A percentile compares a stretch with the other conserved stretches of the same genome.
Evolutionary conservation across 2,888 invertebrate species (phyloP).

Genomic region (Dichetophora obliterata): DNA sequence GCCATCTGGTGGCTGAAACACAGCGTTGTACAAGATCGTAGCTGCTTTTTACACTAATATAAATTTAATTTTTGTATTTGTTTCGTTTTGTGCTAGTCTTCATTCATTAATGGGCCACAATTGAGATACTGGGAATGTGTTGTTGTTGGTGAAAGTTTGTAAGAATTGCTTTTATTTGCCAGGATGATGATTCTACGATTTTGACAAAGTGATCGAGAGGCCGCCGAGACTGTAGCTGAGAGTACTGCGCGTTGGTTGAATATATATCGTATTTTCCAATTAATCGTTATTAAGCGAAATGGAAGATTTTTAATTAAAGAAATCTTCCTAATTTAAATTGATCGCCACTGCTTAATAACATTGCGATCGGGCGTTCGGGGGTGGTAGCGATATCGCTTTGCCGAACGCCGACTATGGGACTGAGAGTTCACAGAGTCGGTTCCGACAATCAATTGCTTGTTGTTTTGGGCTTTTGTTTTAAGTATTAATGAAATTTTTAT

Average conservation of each 20-base stretch:
- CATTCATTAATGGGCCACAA: slow-evolving; percentile 42
- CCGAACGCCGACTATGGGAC: slow-evolving; percentile 15
- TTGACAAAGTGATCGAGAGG: slow-evolving; percentile 32
- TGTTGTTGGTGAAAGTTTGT: slow-evolving; percentile 1
- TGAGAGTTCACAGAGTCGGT: slow-evolving; percentile 25
- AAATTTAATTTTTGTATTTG: not conserved
- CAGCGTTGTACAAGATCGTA: slow-evolving; percentile 15
- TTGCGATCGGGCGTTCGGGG: slow-evolving; percentile 32
- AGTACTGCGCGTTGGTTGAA: slow-evolving; percentile 27
- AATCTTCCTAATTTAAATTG: slow-evolving; percentile 52
- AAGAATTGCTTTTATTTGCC: slow-evolving; percentile 16
- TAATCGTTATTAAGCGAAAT: slow-evolving; percentile 49
- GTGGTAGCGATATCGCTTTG: slow-evolving; percentile 8
- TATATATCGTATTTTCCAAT: slow-evolving; percentile 40
- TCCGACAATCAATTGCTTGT: not conserved
- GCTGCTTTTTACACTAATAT: slow-evolving; percentile 1
- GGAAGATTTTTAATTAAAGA: slow-evolving; percentile 52
- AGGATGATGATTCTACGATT: slow-evolving; percentile 17
- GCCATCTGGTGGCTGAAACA: slow-evolving; percentile 47
- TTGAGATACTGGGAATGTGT: not conserved
- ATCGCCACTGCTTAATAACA: slow-evolving; percentile 46
- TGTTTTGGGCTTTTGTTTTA: slow-evolving; percentile 1
- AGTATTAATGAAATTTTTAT: slow-evolving; percentile 32
- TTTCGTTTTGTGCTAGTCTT: not conserved
- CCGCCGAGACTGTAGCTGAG: slow-evolving; percentile 30